Percentiles rank a stretch among this genome's conserved stretches.
Conservation (phyloP, 2,113 vertebrate genomes). For the Rhombomys opimus region DNA sequence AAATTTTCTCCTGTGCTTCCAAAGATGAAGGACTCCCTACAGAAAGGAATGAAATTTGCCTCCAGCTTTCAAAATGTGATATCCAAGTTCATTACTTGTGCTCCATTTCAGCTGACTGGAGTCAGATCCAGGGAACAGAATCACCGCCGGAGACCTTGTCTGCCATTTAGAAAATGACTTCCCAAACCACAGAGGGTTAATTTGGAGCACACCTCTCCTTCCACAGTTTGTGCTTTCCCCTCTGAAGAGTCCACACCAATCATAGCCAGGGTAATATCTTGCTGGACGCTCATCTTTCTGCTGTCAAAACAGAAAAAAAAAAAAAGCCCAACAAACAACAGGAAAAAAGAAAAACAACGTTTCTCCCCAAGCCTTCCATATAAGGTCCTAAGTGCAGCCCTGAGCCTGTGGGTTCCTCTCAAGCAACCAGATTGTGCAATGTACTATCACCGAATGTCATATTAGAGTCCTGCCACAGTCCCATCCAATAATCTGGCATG, state of each 20-base stretch:
- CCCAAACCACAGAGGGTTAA: conserved; percentile 68
- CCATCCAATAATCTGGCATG: conserved; percentile 83
- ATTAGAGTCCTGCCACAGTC: conserved; percentile 52
- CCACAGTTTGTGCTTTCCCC: neutral
- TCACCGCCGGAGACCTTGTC: neutral
- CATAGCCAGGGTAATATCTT: conserved; percentile 54
- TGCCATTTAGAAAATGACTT: conserved; percentile 71
- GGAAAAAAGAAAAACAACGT: neutral
- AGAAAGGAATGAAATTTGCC: conserved; percentile 54
- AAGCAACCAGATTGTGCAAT: conserved; percentile 78
- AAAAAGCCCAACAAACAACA: neutral
- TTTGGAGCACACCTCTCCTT: neutral
- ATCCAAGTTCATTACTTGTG: conserved; percentile 53
- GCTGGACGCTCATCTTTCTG: conserved; percentile 46
- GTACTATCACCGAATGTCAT: conserved; percentile 74
- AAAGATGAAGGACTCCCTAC: conserved; percentile 67
- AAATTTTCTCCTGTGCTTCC: neutral
- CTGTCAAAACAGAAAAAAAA: conserved; percentile 60
- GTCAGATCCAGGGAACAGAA: conserved; percentile 6
- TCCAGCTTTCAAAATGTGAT: conserved; percentile 71
- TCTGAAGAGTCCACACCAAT: neutral
- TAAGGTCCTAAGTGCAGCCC: conserved; percentile 41
- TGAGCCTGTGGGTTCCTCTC: neutral
- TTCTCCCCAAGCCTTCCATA: neutral
- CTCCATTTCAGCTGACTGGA: conserved; percentile 44